Evolutionary conservation across 2,113 vertebrate species (phyloP), one percentile per base, ranked within the genome.

Genomic region (Numida meleagris): DNA sequence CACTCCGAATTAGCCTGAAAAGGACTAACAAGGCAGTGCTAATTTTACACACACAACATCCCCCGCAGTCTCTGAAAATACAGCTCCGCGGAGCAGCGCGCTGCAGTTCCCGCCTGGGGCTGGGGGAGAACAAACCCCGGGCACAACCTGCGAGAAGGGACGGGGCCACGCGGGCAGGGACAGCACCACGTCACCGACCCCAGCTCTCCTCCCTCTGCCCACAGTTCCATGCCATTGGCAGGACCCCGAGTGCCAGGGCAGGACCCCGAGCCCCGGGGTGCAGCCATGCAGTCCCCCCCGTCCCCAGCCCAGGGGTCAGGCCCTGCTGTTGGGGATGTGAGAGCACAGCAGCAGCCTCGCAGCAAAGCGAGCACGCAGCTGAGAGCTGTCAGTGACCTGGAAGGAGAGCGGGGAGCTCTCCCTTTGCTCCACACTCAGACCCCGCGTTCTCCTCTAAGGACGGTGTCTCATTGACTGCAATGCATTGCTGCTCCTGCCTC

Each of bases 1-100:
- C 98, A 97, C 97, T 98, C 97, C 95, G 97, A 98, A 98, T 97
- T 97, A 98, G 98, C 97, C 97, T 97, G 97, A 96, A 97, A 97
- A 97, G 97, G 97, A 96, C 97, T 98, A 97, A 97, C 97, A 94
- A 98, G 97, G 97, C 97, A 95, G 82, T 51, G 96, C 97, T 98
- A 97, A 98, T 97, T 97, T 97, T 96, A 97, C 82, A 98, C 97
- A 95, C 97, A 91, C 42, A 62, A 94, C 94, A 72, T 93, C 96
- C 97, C 96, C 96, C 89, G 71, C 96, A 95, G 96, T 90, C 91
- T 91, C 97, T 94, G 96, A 92, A 97, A 96, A 97, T 82, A 91
- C 89, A 75, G 93, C 67, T 78, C 43, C 45, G 10, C 4, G 24
- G 85, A 62, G 87, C 91, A 58, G 48, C 45, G 12, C 63, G 13